Percentiles rank a stretch among this genome's conserved stretches.
phyloP scores from a whole-genome alignment of 2,797 vertebrate genomes.

The Pelochelys cantorii region DNA sequence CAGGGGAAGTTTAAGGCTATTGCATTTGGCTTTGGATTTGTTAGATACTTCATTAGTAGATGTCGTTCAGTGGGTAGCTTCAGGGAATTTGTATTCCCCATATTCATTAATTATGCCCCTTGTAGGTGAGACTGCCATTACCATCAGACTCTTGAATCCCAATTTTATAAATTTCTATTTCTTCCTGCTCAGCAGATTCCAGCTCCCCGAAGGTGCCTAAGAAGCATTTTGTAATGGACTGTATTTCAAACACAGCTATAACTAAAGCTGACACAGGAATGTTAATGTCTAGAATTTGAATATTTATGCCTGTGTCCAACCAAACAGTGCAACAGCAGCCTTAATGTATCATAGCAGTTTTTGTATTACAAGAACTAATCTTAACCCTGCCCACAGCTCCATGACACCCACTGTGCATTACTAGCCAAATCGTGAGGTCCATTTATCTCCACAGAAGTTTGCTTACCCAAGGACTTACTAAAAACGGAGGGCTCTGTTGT shows the following conservation, averaged over 20 bases:
- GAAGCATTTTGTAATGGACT: constrained; percentile 10
- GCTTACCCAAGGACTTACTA: not conserved
- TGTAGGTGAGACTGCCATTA: constrained; percentile 35
- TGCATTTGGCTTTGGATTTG: constrained; percentile 41
- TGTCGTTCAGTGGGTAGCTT: constrained; percentile 50
- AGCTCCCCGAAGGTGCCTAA: constrained; percentile 46
- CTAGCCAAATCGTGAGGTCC: not conserved
- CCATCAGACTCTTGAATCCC: constrained; percentile 53
- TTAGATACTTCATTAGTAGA: constrained; percentile 57
- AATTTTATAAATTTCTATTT: constrained; percentile 53
- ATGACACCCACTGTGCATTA: not conserved
- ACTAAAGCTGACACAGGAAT: constrained; percentile 40
- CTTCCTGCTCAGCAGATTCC: constrained; percentile 64
- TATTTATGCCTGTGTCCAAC: not conserved
- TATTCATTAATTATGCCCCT: constrained; percentile 71
- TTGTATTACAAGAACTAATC: not conserved
- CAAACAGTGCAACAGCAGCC: not conserved
- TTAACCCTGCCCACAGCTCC: not conserved
- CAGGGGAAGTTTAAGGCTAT: constrained; percentile 41
- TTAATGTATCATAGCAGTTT: not conserved
- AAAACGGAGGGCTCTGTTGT: not conserved
- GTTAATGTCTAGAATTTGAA: constrained; percentile 20
- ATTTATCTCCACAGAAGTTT: not conserved
- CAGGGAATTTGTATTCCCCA: constrained; percentile 57
- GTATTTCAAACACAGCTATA: constrained; percentile 34